A percentile compares a stretch with the other conserved stretches of the same genome.
phyloP scores from a whole-genome alignment of 2,888 invertebrate genomes.

The Hydroisotoma schaefferi region DNA sequence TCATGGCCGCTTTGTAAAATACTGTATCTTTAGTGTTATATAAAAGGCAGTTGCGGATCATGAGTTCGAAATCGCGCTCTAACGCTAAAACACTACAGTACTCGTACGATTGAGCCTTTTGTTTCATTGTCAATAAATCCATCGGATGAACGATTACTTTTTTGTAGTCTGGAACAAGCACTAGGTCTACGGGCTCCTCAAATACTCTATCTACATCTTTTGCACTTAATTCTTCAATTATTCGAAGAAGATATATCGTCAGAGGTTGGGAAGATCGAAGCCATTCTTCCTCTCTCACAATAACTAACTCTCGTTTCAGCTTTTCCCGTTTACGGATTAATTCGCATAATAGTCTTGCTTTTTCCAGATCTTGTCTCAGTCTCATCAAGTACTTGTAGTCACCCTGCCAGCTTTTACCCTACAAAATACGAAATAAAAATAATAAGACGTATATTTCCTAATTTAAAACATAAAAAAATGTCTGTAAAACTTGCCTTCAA shows the following conservation, averaged over 20 bases:
- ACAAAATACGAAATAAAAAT: no score
- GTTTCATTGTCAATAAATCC: constrained; percentile 84
- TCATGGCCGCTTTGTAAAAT: constrained; percentile 83
- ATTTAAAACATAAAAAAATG: not conserved
- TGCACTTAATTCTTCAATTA: constrained; percentile 71
- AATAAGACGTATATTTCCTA: no score
- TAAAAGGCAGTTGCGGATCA: constrained; percentile 90
- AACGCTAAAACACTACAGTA: constrained; percentile 73
- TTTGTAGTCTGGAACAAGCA: constrained; percentile 83
- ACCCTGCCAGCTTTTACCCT: not conserved
- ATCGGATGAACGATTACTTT: constrained; percentile 79
- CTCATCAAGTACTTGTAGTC: constrained; percentile 1
- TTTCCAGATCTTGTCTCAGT: constrained; percentile 68
- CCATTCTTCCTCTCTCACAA: constrained; percentile 74
- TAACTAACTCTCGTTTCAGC: constrained; percentile 80
- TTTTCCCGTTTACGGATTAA: constrained; percentile 93
- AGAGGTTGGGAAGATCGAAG: constrained; percentile 56
- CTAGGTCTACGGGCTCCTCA: constrained; percentile 84
- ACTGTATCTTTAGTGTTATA: constrained; percentile 95
- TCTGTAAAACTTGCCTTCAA: not conserved
- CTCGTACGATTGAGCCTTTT: constrained; percentile 55
- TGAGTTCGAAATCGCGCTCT: constrained; percentile 87
- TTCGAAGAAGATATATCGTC: constrained; percentile 62
- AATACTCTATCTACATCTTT: constrained; percentile 85
- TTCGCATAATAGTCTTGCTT: constrained; percentile 87